Conservation (phyloP, 2,797 vertebrate genomes). For the Enteromius viviparus region DNA sequence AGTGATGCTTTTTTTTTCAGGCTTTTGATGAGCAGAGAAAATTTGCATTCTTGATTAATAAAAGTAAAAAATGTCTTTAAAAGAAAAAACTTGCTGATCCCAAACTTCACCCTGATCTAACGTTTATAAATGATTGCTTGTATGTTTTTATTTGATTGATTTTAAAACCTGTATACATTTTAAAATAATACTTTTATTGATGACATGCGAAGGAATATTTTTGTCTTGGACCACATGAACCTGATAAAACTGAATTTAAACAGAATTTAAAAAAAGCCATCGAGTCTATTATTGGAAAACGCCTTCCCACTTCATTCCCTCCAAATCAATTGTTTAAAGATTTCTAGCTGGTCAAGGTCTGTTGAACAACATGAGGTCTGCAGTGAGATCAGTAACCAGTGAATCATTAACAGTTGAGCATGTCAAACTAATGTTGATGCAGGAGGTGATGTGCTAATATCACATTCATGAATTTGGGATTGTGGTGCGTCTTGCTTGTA, state of each 20-base stretch:
- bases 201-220: too few relatives aligned
- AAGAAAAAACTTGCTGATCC: background rate
- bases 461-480: background rate
- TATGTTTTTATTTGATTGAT: background rate
- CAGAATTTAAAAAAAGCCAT: too few relatives aligned
- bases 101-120: background rate
- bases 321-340: conserved; percentile 16
- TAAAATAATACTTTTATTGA: too few relatives aligned
- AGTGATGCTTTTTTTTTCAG: background rate
- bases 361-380: background rate
- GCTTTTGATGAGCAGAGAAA: too few relatives aligned
- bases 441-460: background rate
- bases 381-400: conserved; percentile 3
- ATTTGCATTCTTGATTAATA: background rate
- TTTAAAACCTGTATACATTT: background rate
- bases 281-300: background rate
- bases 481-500: background rate
- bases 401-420: conserved; percentile 15
- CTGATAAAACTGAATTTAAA: background rate
- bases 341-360: conserved; percentile 13
- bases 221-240: background rate
- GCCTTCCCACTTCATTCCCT: background rate
- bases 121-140: background rate
- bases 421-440: conserved; percentile 15
- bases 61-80: background rate